Evolutionary conservation across 2,113 vertebrate genomes (phyloP).

Genomic region (Chaetura pelagica): DNA sequence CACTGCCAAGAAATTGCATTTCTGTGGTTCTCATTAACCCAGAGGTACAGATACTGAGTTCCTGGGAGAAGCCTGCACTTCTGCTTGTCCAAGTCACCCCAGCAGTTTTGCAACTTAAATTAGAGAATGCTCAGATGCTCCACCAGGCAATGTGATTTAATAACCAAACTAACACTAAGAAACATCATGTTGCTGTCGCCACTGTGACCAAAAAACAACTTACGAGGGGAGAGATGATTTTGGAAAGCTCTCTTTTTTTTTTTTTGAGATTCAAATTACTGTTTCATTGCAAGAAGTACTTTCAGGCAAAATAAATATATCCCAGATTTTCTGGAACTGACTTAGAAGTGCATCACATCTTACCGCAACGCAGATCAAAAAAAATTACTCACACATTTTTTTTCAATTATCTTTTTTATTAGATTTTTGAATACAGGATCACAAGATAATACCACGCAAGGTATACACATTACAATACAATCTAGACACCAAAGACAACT

Average conservation of each 20-base stretch:
- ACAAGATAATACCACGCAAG: slow-evolving; percentile 4
- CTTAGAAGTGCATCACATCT: neutral
- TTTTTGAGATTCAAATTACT: neutral
- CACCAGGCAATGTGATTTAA: neutral
- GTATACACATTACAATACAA: neutral
- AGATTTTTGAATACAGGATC: slow-evolving; percentile 27
- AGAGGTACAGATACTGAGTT: neutral
- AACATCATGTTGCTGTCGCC: rapidly evolving
- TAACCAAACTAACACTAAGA: neutral
- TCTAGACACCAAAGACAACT: slow-evolving; percentile 27
- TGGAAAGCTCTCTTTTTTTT: neutral
- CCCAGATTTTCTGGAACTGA: neutral
- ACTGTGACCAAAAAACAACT: neutral
- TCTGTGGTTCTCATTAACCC: neutral
- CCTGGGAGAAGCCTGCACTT: neutral
- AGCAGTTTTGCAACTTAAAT: neutral
- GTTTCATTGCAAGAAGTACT: neutral
- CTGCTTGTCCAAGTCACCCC: neutral
- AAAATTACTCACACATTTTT: slow-evolving; percentile 15
- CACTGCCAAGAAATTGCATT: neutral
- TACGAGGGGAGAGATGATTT: neutral
- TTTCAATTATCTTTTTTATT: slow-evolving; percentile 50
- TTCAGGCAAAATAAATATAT: neutral
- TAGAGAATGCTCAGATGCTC: neutral
- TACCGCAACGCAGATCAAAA: neutral